Base-by-base conservation (phyloP, 2,888 invertebrate species). In the Drosophila yooni region DNA sequence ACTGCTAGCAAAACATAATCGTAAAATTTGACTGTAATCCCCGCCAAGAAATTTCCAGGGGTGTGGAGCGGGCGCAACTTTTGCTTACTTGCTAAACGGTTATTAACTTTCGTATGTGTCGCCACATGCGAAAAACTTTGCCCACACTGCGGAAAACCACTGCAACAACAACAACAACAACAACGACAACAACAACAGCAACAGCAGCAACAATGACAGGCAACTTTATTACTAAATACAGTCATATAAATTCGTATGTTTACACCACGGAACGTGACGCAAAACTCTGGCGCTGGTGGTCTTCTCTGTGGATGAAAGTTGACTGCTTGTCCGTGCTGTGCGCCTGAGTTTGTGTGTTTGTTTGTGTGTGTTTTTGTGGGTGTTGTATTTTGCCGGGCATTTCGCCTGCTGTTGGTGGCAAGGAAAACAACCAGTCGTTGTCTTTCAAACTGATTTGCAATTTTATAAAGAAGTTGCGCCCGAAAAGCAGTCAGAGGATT, bases 401-500 rank as follows among this genome's bases (percentile, higher is more conserved):
- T 61, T 60, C 62, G 65, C 67, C 75, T 79, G 79, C 70, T 75
- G 62, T 67, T 74, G 71, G 63, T 69, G 65, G 79, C 71, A 70
- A 56, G 70, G 40, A 70, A 73, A 77, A 89, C 77, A 82, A 80
- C 83, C 79, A 86, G 89, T 83, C 89, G 83, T 74, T 89, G 89
- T 79, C 79, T 90, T 87, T 81, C 79, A 83, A 87, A 90, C 87
- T 87, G 89, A 87, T 87, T 87, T 87, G 89, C 90, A 86, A 90
- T 87, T 87, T 87, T 80, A 81, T 83, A 89, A 89, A 87, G 79
- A 87, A 73, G 74, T 79, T 78, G 71, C 62, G 81, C 50, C 40
- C 36, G 52, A 53, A 25, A 40, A 51, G 70, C 63, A 64, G 79
- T 48, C 67, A 36, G 71, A 38, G 81, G 61, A 71, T 81, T 76